Conservation (phyloP, 2,888 invertebrate genomes). For the Pasiphila rectangulata region DNA sequence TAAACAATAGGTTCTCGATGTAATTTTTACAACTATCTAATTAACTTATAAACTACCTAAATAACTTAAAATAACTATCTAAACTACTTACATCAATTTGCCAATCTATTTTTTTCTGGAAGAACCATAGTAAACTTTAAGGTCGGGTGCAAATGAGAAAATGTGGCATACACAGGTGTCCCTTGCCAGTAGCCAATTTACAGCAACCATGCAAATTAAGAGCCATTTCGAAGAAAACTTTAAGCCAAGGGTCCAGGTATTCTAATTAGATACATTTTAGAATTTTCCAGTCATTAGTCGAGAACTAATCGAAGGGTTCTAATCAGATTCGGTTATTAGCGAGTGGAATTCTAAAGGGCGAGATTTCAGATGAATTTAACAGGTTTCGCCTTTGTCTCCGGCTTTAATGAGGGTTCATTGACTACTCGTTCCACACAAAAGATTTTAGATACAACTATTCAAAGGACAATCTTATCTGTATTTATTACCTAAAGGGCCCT, state of each 20-base stretch:
- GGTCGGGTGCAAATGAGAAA: not conserved
- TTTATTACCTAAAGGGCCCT: slow-evolving; percentile 7
- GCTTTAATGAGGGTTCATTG: slow-evolving; percentile 29
- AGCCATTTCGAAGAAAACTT: slow-evolving; percentile 1
- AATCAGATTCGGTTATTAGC: slow-evolving; percentile 21
- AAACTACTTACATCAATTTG: too few relatives aligned
- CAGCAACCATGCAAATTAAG: slow-evolving; percentile 1
- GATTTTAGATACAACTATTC: slow-evolving; percentile 13
- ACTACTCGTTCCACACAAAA: slow-evolving; percentile 23
- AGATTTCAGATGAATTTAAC: slow-evolving; percentile 25
- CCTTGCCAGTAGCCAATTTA: not conserved
- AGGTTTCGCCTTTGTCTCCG: slow-evolving; percentile 24
- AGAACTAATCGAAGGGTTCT: slow-evolving; percentile 14
- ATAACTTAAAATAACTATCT: too few relatives aligned
- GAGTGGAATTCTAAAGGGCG: slow-evolving; percentile 19
- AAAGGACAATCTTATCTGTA: slow-evolving; percentile 17
- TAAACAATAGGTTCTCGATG: too few relatives aligned
- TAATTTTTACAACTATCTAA: too few relatives aligned
- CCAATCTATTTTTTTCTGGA: too few relatives aligned
- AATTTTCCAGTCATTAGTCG: slow-evolving; percentile 7
- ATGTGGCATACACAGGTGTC: not conserved
- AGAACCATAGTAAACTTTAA: too few relatives aligned
- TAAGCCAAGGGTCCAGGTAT: not conserved
- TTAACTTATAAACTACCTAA: too few relatives aligned
- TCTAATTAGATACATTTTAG: slow-evolving; percentile 7